Evolutionary conservation across 2,888 invertebrate genomes (phyloP), one percentile per base, ranked within the genome.

Genomic region (Mamestra brassicae): DNA sequence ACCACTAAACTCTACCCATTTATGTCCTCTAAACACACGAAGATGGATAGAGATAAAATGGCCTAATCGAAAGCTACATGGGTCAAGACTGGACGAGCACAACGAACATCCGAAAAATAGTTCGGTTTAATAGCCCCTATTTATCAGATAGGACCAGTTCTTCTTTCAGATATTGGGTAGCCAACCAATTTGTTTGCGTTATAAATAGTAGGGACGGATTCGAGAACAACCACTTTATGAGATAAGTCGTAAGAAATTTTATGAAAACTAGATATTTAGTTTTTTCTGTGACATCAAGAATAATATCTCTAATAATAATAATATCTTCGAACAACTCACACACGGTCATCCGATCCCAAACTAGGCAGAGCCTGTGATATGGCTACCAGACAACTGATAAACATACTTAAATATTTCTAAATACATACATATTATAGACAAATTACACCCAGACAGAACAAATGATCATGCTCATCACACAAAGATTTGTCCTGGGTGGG

Each of bases 41-140:
- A 74, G 66, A 80, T 66, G 10, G 52, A 80, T 80, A 55, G 50
- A 63, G 62, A 74, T 38, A 47, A 62, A 80, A 66, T 50, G 3
- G 5, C 13, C 42, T 15, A 63, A 67, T 63, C 57, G 34, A 50
- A 72, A 65, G 70, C 50, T 58, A 74, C 80, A 63, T 26, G 45
- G 58, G 26, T 45, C 26, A 57, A 63, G 11, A 38, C 52, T 17
- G 11, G 55, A 36, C 15, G 34, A 45, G 17, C 7, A 47, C 17
- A 58, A 50, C 17, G 54, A 7, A n/a, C 38, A 38, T 78, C 15
- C 6, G 71, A 78, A 78, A 63, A 26, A 45, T 52, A 4, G 61
- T 70, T 57, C 34, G 17, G 38, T 11, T 2, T 64, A 58, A 71
- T 71, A 64, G 58, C 47, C 7, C 11, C 45, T 38, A 78, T 71